Evolutionary conservation across 2,113 vertebrate genomes (phyloP).

Genomic region (Sinocyclocheilus rhinocerous): DNA sequence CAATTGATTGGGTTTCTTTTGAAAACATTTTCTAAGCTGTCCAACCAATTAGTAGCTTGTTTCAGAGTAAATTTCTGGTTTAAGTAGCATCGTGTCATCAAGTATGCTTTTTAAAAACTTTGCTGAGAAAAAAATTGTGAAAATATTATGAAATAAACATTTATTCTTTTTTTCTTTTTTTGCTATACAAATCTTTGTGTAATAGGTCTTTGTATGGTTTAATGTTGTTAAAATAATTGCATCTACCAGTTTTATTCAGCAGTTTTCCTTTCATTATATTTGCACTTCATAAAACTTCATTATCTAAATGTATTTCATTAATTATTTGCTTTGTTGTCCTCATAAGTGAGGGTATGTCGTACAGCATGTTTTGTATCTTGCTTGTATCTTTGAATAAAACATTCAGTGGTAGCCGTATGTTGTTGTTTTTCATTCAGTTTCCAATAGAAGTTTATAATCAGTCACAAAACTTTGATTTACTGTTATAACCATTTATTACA

Average conservation of each 20-base stretch:
- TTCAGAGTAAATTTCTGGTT: not conserved
- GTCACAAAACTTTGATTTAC: not conserved
- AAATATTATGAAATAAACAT: not conserved
- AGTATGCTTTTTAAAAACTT: not conserved
- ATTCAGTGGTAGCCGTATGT: not conserved
- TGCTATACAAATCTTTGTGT: not conserved
- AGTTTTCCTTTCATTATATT: not conserved
- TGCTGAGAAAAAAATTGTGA: not conserved
- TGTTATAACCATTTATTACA: not conserved
- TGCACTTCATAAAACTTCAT: not conserved
- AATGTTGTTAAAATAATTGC: not conserved
- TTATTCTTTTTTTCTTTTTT: not conserved
- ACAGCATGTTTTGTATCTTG: slow-evolving; percentile 1
- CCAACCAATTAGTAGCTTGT: not conserved
- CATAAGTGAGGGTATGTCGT: not conserved
- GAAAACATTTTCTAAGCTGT: not conserved
- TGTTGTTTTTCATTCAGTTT: not conserved
- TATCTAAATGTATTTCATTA: not conserved
- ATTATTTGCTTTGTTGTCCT: not conserved
- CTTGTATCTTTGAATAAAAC: not conserved
- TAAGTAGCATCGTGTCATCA: not conserved
- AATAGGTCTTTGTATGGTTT: not conserved
- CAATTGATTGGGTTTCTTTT: not conserved
- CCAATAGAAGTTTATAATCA: not conserved
- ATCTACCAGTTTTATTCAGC: not conserved